phyloP scores from a whole-genome alignment of 1,140 invertebrate genomes.

The Eriocheir sinensis region DNA sequence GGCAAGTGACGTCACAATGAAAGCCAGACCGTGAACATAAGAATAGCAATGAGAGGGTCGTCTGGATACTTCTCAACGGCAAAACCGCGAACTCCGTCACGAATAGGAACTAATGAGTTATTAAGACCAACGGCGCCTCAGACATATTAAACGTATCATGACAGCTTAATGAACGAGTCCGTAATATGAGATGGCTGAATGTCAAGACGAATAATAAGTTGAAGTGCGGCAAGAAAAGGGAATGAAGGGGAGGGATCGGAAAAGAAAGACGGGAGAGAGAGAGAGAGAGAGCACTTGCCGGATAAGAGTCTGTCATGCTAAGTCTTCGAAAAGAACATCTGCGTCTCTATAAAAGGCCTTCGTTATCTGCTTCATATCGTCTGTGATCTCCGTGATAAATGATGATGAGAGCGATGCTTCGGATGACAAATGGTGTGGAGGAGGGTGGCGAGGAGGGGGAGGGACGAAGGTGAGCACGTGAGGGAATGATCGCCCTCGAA shows the following conservation, averaged over 20 bases:
- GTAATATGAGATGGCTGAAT: neutral
- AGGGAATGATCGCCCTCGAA: no score
- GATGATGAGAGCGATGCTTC: neutral
- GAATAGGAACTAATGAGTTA: neutral
- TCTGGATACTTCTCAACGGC: neutral
- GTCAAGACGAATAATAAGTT: no score
- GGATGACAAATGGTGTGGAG: neutral
- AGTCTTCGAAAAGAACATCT: slow-evolving; percentile 13
- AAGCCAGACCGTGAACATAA: no score
- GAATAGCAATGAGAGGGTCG: neutral
- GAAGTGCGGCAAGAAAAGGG: neutral
- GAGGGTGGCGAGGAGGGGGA: neutral
- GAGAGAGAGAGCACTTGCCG: slow-evolving; percentile 19
- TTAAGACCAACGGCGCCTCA: neutral
- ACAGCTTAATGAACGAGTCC: neutral
- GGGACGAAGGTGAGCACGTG: neutral
- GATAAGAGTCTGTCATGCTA: slow-evolving; percentile 4
- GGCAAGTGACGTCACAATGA: neutral
- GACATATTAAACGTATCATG: neutral
- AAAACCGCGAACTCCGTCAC: neutral
- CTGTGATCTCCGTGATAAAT: slow-evolving; percentile 5
- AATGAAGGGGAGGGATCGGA: neutral
- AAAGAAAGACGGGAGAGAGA: neutral
- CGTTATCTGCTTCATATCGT: neutral
- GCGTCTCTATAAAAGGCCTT: neutral